Evolutionary conservation across 2,113 vertebrate species (phyloP).

Genomic region (Cryptotis parvus): DNA sequence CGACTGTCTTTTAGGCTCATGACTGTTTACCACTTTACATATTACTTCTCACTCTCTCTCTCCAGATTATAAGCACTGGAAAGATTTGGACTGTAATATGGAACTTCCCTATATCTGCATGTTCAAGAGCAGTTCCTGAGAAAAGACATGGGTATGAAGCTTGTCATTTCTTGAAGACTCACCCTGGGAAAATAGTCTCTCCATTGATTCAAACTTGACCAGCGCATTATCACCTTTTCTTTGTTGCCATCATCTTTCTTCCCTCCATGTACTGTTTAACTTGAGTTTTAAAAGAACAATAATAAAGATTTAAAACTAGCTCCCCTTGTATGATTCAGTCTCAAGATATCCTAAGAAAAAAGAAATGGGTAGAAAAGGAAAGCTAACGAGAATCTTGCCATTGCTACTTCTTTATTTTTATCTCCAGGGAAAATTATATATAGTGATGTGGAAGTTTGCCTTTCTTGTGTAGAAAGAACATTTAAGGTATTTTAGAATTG

Average conservation of each 20-base stretch:
- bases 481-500: neutral
- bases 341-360: fast-evolving
- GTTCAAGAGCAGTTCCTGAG: neutral
- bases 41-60: neutral
- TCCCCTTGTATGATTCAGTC: neutral
- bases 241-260: no score
- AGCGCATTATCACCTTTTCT: neutral
- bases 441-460: fast-evolving
- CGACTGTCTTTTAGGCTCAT: fast-evolving
- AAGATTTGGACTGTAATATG: neutral
- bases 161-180: neutral
- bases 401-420: neutral
- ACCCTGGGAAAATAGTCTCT: neutral
- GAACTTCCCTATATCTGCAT: conserved; percentile 62
- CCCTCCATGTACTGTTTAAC: neutral
- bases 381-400: neutral
- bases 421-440: no score
- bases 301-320: conserved; percentile 5
- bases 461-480: neutral
- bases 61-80: conserved; percentile 60
- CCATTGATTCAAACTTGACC: neutral
- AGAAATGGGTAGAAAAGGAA: neutral
- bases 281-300: neutral
- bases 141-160: neutral
- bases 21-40: neutral